phyloP scores from a whole-genome alignment of 1,140 invertebrate genomes.

The Gyrodactylus salaris region DNA sequence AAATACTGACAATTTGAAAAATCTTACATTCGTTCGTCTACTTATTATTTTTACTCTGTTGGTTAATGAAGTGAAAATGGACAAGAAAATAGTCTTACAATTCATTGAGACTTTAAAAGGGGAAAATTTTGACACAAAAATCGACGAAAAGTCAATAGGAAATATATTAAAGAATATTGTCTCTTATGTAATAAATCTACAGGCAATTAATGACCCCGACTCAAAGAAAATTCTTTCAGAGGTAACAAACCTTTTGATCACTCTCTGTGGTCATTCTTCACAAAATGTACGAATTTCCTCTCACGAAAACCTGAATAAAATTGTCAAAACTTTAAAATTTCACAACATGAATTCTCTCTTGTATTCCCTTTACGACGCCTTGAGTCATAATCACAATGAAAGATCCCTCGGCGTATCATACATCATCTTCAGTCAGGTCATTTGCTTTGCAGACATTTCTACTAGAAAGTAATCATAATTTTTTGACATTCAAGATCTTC shows the following conservation, averaged over 20 bases:
- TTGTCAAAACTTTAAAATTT: background rate
- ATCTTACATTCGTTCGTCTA: no score
- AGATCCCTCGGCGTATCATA: background rate
- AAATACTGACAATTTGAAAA: background rate
- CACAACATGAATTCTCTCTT: background rate
- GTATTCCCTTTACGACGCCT: background rate
- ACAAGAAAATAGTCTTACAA: background rate
- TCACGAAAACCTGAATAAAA: background rate
- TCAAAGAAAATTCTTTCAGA: background rate
- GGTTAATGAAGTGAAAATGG: background rate
- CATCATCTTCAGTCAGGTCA: background rate
- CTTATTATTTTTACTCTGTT: no score
- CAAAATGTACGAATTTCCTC: background rate
- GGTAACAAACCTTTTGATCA: background rate
- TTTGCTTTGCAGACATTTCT: background rate
- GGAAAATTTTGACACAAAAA: background rate
- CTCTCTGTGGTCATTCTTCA: background rate
- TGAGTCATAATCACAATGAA: background rate
- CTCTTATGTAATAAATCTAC: background rate
- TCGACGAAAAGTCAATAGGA: background rate
- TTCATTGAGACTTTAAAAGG: background rate
- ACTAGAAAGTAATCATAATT: background rate
- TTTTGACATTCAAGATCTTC: no score
- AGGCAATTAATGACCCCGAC: background rate
- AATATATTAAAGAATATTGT: background rate